Conservation (phyloP, 2,888 invertebrate species). For the Eueremaeus valkanovi region DNA sequence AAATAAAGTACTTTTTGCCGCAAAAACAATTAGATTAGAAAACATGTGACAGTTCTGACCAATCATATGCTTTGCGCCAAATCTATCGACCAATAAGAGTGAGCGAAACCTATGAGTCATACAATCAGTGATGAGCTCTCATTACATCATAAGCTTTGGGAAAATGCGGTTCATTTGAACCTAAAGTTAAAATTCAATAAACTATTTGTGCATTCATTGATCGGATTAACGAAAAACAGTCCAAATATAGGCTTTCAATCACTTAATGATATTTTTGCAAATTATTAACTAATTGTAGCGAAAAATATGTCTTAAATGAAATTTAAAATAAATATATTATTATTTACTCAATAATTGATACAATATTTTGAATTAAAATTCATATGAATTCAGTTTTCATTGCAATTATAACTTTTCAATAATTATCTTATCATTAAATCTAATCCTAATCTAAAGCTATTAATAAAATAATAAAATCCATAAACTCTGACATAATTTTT, state of each 20-base stretch:
- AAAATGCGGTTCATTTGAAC: constrained; percentile 8
- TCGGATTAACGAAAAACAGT: too few species aligned
- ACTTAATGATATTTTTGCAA: too few species aligned
- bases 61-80: neutral
- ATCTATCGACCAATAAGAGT: neutral
- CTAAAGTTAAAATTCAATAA: too few species aligned
- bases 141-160: neutral
- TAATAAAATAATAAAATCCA: neutral
- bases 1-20: neutral
- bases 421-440: neutral
- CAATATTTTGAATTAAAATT: too few species aligned
- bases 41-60: neutral
- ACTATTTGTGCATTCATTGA: too few species aligned
- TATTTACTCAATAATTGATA: neutral
- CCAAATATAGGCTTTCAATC: too few species aligned
- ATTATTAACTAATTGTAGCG: too few species aligned
- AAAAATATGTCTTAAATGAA: too few species aligned
- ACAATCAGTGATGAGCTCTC: too few species aligned
- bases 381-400: too few species aligned
- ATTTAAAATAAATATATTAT: neutral
- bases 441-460: neutral
- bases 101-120: neutral
- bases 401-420: neutral
- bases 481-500: neutral
- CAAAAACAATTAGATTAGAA: neutral